A percentile compares a stretch with the other conserved stretches of the same genome.
phyloP scores from a whole-genome alignment of 1,140 invertebrate species.

The Colletes gigas region DNA sequence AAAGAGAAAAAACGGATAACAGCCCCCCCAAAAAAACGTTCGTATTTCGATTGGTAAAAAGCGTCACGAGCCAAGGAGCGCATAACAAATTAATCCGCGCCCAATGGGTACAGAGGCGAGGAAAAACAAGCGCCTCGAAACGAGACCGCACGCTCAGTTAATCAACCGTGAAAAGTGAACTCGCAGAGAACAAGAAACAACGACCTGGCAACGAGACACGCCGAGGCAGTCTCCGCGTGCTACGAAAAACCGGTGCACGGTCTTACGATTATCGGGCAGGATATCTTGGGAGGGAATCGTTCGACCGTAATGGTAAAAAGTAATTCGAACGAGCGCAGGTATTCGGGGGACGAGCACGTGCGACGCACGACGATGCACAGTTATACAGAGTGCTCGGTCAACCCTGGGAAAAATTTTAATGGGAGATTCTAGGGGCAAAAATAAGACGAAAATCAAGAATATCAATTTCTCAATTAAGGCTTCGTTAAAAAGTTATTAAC shows the following conservation, averaged over 20 bases:
- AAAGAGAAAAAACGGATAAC: background rate
- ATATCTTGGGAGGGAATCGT: background rate
- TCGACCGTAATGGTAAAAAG: background rate
- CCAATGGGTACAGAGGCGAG: background rate
- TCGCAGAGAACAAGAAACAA: constrained; percentile 28
- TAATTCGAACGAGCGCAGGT: background rate
- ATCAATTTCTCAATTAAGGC: too few species aligned
- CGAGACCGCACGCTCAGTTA: constrained; percentile 30
- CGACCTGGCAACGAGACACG: constrained; percentile 16
- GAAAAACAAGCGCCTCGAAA: constrained; percentile 38
- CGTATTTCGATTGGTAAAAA: background rate
- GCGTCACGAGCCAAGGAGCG: too few species aligned
- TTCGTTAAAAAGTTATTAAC: too few species aligned
- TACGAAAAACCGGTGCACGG: constrained; percentile 8
- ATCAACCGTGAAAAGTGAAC: constrained; percentile 51
- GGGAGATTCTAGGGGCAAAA: too few species aligned
- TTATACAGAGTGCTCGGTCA: background rate
- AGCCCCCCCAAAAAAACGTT: background rate
- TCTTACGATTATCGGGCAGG: background rate
- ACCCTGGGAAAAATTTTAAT: too few species aligned
- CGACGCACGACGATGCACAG: background rate
- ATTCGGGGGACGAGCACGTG: constrained; percentile 26
- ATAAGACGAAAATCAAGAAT: too few species aligned
- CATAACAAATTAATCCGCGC: background rate
- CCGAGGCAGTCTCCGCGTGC: background rate